These are phyloP conservation scores for Rhabdomys dilectus DNA, from an alignment of 2,113 vertebrate genomes.

Conservation along the genomic window DNA sequence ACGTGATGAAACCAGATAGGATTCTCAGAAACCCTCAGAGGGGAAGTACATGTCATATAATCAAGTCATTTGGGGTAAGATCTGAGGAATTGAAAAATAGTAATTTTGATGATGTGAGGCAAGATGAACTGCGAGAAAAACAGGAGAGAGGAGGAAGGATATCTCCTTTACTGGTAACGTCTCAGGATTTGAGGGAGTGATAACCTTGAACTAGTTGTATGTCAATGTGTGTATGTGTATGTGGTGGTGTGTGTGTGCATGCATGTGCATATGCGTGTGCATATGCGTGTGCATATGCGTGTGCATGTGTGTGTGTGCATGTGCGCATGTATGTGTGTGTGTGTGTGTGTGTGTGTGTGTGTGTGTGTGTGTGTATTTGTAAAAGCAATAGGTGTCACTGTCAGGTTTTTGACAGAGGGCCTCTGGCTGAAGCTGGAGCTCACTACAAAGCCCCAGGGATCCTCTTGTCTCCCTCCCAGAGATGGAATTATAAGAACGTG, in stretches of 20 bases:
- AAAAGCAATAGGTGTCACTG: background rate
- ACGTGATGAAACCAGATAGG: background rate
- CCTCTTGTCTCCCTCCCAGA: background rate
- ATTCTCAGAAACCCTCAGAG: background rate
- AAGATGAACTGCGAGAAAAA: fast-evolving
- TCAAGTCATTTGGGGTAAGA: background rate
- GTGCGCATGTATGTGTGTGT: background rate
- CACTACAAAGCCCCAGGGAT: background rate
- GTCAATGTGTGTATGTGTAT: background rate
- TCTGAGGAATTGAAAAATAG: background rate
- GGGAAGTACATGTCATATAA: background rate
- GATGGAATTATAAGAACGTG: background rate
- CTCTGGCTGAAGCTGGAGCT: background rate
- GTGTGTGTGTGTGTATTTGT: background rate
- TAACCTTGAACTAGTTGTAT: background rate
- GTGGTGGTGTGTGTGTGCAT: background rate
- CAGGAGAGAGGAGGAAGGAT: no score
- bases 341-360: background rate
- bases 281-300: background rate
- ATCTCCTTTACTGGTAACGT: background rate
- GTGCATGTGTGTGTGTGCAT: background rate
- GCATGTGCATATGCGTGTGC: background rate
- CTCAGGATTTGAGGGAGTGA: background rate
- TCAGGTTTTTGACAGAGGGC: background rate
- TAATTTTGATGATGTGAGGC: background rate